Conservation (phyloP, 1,140 invertebrate species). For the Portunus trituberculatus region DNA sequence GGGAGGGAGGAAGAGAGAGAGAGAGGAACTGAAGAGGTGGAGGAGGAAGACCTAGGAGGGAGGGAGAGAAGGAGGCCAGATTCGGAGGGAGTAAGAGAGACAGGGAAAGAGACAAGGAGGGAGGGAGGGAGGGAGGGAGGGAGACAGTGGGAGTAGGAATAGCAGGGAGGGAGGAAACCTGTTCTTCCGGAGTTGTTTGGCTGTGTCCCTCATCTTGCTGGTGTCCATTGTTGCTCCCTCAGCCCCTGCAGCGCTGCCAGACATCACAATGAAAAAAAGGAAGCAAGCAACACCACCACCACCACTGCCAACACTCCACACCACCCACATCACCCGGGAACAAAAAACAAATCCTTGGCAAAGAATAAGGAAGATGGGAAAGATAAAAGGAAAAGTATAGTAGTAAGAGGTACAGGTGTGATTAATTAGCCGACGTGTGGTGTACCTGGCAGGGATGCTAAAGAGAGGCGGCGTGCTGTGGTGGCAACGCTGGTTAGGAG, state of each 20-base stretch:
- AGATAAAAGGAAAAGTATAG: not conserved
- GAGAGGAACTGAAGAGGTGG: not conserved
- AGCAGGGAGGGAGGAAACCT: not conserved
- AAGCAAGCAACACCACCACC: not conserved
- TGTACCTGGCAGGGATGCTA: not conserved
- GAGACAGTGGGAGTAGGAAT: not conserved
- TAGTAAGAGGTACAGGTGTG: not conserved
- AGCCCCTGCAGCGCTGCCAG: constrained; percentile 4
- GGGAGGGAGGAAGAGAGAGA: not conserved
- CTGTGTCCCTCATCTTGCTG: not conserved
- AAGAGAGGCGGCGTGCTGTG: not conserved
- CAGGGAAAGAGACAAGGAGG: not conserved
- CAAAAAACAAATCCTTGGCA: not conserved
- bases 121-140: not conserved
- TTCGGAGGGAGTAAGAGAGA: not conserved
- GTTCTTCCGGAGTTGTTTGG: constrained; percentile 20
- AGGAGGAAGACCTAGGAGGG: not conserved
- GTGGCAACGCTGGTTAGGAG: not conserved
- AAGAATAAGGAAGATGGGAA: not conserved
- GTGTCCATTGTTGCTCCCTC: constrained; percentile 18
- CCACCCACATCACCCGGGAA: not conserved
- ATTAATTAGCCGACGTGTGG: not conserved
- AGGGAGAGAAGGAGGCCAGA: not conserved
- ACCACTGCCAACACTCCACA: not conserved
- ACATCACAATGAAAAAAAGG: not conserved